phyloP scores from a whole-genome alignment of 2,888 invertebrate species.

The Schrankia costaestrigalis region DNA sequence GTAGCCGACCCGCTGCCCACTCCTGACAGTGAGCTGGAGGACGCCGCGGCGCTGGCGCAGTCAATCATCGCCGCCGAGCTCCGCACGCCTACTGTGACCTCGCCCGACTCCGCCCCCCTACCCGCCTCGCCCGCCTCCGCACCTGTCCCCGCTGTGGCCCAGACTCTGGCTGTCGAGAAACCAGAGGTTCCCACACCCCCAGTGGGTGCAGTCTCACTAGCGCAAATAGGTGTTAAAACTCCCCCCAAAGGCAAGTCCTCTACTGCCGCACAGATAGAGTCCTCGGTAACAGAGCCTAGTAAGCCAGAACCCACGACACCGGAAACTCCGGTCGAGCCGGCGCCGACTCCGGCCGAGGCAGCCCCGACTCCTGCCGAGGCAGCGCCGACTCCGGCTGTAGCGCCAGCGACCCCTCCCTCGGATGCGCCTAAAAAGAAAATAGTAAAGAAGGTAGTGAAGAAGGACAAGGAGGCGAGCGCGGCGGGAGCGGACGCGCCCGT shows the following conservation, averaged over 20 bases:
- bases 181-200: conserved; percentile 75
- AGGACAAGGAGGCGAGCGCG: conserved; percentile 70
- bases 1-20: conserved; percentile 67
- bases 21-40: conserved; percentile 76
- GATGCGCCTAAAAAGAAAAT: conserved; percentile 64
- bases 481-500: conserved; percentile 65
- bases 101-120: conserved; percentile 46
- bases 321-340: conserved; percentile 6
- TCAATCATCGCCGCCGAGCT: conserved; percentile 75
- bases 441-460: conserved; percentile 77
- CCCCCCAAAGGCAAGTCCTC: conserved; percentile 54
- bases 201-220: conserved; percentile 73
- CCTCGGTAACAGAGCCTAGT: conserved; percentile 56
- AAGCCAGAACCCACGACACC: conserved; percentile 15
- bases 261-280: conserved; percentile 65
- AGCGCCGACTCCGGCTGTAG: conserved; percentile 10
- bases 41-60: conserved; percentile 70
- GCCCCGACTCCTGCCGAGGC: conserved; percentile 37
- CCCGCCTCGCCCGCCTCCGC: conserved; percentile 35
- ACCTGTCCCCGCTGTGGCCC: conserved; percentile 20
- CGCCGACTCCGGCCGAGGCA: conserved; percentile 12
- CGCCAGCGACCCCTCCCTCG: conserved; percentile 19
- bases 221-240: conserved; percentile 68
- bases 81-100: conserved; percentile 53
- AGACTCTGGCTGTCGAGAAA: conserved; percentile 55